Base-by-base conservation (phyloP, 2,888 invertebrate genomes). In the Drosophila kuntzei region DNA sequence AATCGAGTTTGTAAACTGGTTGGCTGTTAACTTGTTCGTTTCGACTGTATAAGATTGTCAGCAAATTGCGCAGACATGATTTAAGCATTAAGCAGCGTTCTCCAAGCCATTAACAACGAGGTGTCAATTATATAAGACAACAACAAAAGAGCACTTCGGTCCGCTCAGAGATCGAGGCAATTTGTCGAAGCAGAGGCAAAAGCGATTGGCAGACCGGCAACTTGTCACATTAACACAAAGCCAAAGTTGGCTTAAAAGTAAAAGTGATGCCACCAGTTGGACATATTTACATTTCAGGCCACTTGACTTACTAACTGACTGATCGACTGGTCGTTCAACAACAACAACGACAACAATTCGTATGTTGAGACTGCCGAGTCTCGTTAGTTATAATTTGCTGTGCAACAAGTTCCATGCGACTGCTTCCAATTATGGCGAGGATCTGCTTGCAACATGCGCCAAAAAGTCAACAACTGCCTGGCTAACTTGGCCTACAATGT, bases 341-440 rank as follows among this genome's bases (percentile, higher is more conserved):
- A 16, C 53, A 60, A 22, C 46, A 36, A 16, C 12, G 43, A 41
- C 49, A 41, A 65, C 60, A 65, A 41, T 47, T 14, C 27, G 25
- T 53, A 41, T 39, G 29, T 50, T 34, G 49, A 46, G n/a, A 22
- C 20, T 51, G 36, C 22, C 9, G 37, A 36, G 58, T 58, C 62
- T 73, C 59, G 61, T 53, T 63, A 68, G 55, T 75, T 83, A 87
- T 85, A 89, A 88, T 90, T 89, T 89, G 63, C 44, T 44, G 67
- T 66, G 43, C 73, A 87, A 87, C 90, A 80, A 84, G 90, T 90
- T 90, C 87, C 90, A 86, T 76, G 82, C 80, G 87, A 87, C 72
- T 87, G 84, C 90, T 82, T 90, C 82, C 90, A 90, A 90, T 90
- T 90, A 90, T 87, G 90, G 89, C 69, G 68, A 87, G 82, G 83